Conservation (phyloP, 2,113 vertebrate genomes). For the Anseranas semipalmata region DNA sequence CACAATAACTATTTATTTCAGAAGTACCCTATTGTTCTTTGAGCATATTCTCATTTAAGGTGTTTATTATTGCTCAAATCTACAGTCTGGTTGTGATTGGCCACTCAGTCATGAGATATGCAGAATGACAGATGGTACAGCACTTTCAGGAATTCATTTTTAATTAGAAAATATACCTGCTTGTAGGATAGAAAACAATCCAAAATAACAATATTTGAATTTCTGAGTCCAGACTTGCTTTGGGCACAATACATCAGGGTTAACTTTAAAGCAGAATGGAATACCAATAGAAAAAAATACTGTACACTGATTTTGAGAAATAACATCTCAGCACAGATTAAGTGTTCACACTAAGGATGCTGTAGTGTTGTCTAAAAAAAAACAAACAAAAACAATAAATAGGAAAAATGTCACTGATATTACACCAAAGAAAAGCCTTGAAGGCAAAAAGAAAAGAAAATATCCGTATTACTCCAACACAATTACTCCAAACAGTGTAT, state of each 20-base stretch:
- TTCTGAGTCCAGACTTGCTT: not conserved
- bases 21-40: not conserved
- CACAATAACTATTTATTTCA: not conserved
- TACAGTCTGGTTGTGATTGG: slow-evolving; percentile 3
- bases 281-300: not conserved
- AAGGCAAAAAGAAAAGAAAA: not conserved
- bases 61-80: slow-evolving; percentile 15
- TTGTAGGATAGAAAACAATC: not conserved
- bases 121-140: not conserved
- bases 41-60: not conserved
- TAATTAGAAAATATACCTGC: not conserved
- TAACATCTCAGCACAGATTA: not conserved
- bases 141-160: not conserved
- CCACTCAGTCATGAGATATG: slow-evolving; percentile 6
- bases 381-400: not conserved
- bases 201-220: not conserved
- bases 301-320: not conserved
- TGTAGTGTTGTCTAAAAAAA: not conserved
- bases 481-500: not conserved
- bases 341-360: not conserved
- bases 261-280: not conserved
- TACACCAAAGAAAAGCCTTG: not conserved
- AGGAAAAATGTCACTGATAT: not conserved
- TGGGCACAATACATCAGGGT: not conserved
- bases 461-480: not conserved